Evolutionary conservation across 1,140 invertebrate species (phyloP), one percentile per base, ranked within the genome.

Genomic region (Temnothorax curvispinosus): DNA sequence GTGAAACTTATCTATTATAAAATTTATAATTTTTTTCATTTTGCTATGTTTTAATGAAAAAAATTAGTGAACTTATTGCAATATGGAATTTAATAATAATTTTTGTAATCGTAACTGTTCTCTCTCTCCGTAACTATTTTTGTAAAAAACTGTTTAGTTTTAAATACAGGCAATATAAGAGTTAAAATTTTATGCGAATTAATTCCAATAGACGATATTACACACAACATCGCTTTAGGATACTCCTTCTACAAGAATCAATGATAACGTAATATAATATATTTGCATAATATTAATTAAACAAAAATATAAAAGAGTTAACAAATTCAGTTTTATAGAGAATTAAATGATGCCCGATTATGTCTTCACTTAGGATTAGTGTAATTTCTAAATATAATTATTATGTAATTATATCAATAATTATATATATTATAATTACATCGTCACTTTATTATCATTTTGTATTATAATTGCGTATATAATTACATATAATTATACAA

Each of bases 21-120:
- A 77, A 78, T 78, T 50, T 78, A 35, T n/a, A 78, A 50, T 21
- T 60, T 35, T 35, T 47, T 64, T 64, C 9, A 8, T 78, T 78
- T 65, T 64, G 15, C 11, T 8, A 62, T 32, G 27, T 6, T 50
- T 78, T n/a, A 56, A 41, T n/a, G 1, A 8, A 69, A 71, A 81
- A 54, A 35, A 56, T 32, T 32, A 56, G 2, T 35, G 15, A 47
- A 62, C 65, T 78, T 15, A 77, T n/a, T 74, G 18, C 27, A 47
- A 65, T 50, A 65, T 76, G 21, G 3, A 27, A 76, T 44, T 77
- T 64, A 7, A 52, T 41, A 7, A 54, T 27, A 27, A 27, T 27
- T 27, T 27, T 27, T 27, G 27, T 27, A 27, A 27, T 27, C 27
- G 27, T 27, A 27, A 27, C 27, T 27, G 27, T 27, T 27, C 27